Evolutionary conservation across 2,113 vertebrate species (phyloP).

Genomic region (Eulemur macaco): DNA sequence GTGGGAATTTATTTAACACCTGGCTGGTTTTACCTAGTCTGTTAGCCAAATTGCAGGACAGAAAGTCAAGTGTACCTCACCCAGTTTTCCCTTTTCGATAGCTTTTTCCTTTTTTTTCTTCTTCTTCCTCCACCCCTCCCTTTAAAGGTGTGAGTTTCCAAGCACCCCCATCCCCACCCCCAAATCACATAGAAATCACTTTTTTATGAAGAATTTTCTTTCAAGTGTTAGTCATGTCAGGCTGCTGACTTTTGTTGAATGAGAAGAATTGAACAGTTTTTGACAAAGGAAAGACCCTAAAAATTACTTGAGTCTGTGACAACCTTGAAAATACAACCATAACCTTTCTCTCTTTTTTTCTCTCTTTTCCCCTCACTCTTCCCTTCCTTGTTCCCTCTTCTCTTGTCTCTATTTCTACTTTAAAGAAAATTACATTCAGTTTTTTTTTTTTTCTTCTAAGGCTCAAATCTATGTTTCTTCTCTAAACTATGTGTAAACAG

Average conservation of each 20-base stretch:
- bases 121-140: not conserved
- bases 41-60: not conserved
- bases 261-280: not conserved
- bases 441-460: not conserved
- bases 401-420: not conserved
- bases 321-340: not conserved
- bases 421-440: not conserved
- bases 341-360: not conserved
- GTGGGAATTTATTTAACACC: not conserved
- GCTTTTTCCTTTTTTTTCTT: not conserved
- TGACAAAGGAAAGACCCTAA: not conserved
- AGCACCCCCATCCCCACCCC: not conserved
- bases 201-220: not conserved
- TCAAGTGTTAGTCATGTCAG: not conserved
- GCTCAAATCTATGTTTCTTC: not conserved
- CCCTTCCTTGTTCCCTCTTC: fast-evolving
- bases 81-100: not conserved
- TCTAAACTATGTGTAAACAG: not conserved
- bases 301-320: not conserved
- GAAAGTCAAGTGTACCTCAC: not conserved
- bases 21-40: not conserved
- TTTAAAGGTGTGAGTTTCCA: not conserved
- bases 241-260: not conserved
- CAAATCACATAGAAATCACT: not conserved
- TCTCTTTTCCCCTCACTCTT: not conserved